Evolutionary conservation across 1,140 invertebrate species (phyloP).

Genomic region (Leguminivora glycinivorella): DNA sequence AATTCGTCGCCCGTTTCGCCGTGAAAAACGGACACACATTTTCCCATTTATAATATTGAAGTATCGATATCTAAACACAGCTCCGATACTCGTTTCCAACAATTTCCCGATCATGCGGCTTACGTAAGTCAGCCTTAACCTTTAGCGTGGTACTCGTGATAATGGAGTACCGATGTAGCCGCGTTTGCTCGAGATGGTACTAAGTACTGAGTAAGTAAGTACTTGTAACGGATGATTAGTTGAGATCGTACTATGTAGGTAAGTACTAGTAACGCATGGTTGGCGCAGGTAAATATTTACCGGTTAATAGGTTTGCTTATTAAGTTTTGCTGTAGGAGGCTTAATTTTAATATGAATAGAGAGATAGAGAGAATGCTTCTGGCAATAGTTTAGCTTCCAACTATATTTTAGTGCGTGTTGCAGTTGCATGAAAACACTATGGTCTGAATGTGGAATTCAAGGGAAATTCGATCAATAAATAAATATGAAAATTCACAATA

Average conservation of each 20-base stretch:
- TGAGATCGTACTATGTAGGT: background rate
- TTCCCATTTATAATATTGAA: too few relatives aligned
- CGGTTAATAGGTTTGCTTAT: background rate
- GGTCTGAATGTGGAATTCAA: too few relatives aligned
- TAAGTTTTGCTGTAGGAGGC: background rate
- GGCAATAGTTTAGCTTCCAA: too few relatives aligned
- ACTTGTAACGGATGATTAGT: too few relatives aligned
- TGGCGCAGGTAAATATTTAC: slow-evolving; percentile 4
- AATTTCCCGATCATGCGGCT: slow-evolving; percentile 33
- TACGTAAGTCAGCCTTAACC: slow-evolving; percentile 43
- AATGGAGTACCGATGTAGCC: slow-evolving; percentile 25
- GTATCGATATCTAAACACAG: background rate
- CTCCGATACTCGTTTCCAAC: background rate
- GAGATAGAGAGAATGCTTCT: too few relatives aligned
- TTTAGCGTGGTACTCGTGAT: slow-evolving; percentile 36
- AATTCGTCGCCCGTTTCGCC: too few relatives aligned
- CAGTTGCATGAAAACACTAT: too few relatives aligned
- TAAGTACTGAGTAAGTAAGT: too few relatives aligned
- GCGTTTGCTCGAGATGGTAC: slow-evolving; percentile 15
- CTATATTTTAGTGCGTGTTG: too few relatives aligned
- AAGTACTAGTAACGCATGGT: slow-evolving; percentile 20
- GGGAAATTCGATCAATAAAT: too few relatives aligned
- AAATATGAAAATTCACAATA: too few relatives aligned
- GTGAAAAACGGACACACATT: too few relatives aligned
- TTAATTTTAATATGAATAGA: background rate